phyloP scores from a whole-genome alignment of 2,888 invertebrate species.

The Alviniconcha strummeri region DNA sequence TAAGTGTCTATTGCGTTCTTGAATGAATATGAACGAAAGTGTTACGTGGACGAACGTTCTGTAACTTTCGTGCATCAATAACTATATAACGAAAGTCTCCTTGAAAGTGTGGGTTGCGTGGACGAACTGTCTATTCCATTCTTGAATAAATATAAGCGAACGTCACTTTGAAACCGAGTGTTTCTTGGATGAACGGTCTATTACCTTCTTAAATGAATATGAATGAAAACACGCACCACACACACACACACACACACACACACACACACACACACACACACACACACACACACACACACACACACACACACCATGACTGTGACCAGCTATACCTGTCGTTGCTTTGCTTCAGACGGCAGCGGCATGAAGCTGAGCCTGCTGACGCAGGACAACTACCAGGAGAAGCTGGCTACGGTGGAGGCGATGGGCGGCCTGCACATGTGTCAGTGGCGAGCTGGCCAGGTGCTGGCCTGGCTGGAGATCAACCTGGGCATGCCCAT shows the following conservation, averaged over 20 bases:
- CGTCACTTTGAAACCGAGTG: too few species aligned
- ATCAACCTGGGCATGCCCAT: constrained; percentile 95
- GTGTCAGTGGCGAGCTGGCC: constrained; percentile 93
- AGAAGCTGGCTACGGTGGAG: constrained; percentile 83
- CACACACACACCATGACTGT: too few species aligned
- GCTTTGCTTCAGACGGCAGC: constrained; percentile 16
- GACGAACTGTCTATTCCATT: neutral
- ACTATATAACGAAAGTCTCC: too few species aligned
- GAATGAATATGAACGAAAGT: too few species aligned
- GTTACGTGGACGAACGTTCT: too few species aligned
- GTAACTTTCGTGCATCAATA: too few species aligned
- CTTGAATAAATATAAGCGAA: too few species aligned
- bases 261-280: neutral
- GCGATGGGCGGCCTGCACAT: constrained; percentile 87
- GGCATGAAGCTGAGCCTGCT: constrained; percentile 58
- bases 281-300: neutral
- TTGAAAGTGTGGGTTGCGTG: constrained; percentile 44
- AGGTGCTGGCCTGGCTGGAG: constrained; percentile 95
- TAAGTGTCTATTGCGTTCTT: too few species aligned
- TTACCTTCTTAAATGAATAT: too few species aligned
- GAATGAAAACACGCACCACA: too few species aligned
- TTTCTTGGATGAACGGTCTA: too few species aligned
- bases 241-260: neutral
- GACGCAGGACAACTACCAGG: constrained; percentile 68
- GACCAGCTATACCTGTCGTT: too few species aligned